Conservation (phyloP, 1,140 invertebrate genomes). For the Apolygus lucorum region DNA sequence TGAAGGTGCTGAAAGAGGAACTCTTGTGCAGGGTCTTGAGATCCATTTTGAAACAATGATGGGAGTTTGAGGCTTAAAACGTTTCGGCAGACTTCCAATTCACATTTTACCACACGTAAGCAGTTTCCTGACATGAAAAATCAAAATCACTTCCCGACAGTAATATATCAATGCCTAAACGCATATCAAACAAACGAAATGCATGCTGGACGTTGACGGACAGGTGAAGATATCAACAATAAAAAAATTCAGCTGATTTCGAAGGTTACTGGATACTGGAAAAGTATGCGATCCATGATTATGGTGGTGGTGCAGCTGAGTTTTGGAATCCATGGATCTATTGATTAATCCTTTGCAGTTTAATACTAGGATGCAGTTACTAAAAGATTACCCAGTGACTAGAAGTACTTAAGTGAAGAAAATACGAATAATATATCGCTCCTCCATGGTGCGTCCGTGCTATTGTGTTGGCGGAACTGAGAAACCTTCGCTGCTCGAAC, state of each 20-base stretch:
- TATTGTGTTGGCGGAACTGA: too few species aligned
- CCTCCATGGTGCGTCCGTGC: too few species aligned
- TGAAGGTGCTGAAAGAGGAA: constrained; percentile 44
- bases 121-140: not conserved
- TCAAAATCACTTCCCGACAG: not conserved
- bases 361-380: too few species aligned
- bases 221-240: not conserved
- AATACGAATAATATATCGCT: too few species aligned
- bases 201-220: not conserved
- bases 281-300: too few species aligned
- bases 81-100: not conserved
- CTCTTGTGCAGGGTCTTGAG: constrained; percentile 41
- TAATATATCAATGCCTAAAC: not conserved
- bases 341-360: too few species aligned
- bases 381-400: too few species aligned
- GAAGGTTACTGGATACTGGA: not conserved
- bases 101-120: not conserved
- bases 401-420: too few species aligned
- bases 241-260: not conserved
- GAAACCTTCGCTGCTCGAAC: too few species aligned
- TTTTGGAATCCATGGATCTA: too few species aligned
- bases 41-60: constrained; percentile 27
- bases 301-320: too few species aligned
- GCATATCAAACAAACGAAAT: not conserved
- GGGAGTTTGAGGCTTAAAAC: not conserved